Evolutionary conservation across 2,113 vertebrate species (phyloP).

Genomic region (Stegastes partitus): DNA sequence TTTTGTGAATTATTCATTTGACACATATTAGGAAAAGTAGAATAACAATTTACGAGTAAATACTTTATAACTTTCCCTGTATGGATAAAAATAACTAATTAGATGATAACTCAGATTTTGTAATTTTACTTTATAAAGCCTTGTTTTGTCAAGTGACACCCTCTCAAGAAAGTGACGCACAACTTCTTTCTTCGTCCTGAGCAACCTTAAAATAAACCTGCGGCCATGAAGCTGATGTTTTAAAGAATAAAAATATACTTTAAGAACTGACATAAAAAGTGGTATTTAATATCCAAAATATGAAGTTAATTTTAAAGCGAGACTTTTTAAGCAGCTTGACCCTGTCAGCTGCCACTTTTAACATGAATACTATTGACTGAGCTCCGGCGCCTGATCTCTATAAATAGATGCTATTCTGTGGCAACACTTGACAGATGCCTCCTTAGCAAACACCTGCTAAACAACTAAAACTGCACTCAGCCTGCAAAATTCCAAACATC

Average conservation of each 20-base stretch:
- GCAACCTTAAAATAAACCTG: conserved; percentile 9
- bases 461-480: conserved; percentile 21
- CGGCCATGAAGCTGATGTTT: neutral
- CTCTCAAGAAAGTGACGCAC: neutral
- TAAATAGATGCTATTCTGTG: neutral
- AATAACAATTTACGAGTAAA: neutral
- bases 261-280: neutral
- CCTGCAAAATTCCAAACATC: neutral
- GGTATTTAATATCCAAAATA: no score
- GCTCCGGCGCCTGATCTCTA: neutral
- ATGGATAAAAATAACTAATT: neutral
- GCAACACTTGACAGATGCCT: conserved; percentile 15
- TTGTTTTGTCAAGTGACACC: neutral
- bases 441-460: neutral
- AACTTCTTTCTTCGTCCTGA: neutral
- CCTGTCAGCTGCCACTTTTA: neutral
- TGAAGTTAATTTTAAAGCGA: no score
- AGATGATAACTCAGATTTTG: neutral
- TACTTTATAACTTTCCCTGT: neutral
- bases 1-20: no score
- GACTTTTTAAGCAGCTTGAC: no score
- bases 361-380: neutral
- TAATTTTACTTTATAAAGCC: neutral
- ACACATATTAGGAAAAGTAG: no score
- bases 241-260: neutral